Evolutionary conservation across 2,797 vertebrate genomes (phyloP).

Genomic region (Vipera ursinii): DNA sequence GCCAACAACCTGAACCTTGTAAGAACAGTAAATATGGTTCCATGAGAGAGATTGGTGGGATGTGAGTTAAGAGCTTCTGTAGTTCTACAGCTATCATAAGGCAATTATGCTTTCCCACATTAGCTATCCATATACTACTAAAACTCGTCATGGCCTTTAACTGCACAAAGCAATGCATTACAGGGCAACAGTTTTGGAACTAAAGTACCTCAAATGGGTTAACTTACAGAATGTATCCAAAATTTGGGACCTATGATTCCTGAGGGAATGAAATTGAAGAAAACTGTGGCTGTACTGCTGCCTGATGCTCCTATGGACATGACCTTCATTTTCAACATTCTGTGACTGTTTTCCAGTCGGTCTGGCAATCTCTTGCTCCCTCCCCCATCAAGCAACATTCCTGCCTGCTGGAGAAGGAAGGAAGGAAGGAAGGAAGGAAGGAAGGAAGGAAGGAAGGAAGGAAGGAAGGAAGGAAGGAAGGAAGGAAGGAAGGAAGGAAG

Average conservation of each 20-base stretch:
- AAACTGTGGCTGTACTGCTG: not conserved
- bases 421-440: not conserved
- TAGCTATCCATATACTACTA: accelerated
- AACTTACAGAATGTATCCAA: not conserved
- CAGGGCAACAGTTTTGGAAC: not conserved
- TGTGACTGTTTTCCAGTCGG: not conserved
- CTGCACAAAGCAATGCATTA: not conserved
- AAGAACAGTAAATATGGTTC: not conserved
- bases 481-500: not conserved
- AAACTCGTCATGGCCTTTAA: not conserved
- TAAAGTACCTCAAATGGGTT: not conserved
- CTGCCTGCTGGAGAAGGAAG: not conserved
- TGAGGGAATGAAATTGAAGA: not conserved
- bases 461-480: too few relatives aligned
- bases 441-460: not conserved
- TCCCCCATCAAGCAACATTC: not conserved
- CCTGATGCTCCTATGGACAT: not conserved
- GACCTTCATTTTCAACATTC: not conserved
- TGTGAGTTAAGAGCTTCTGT: constrained; percentile 7
- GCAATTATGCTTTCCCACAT: not conserved
- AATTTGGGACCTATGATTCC: not conserved
- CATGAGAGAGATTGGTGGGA: accelerated
- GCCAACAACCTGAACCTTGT: not conserved
- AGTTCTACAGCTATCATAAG: accelerated
- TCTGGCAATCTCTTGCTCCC: not conserved